A percentile compares a stretch with the other conserved stretches of the same genome.
phyloP scores from a whole-genome alignment of 1,140 invertebrate genomes.

The Cotesia typhae region DNA sequence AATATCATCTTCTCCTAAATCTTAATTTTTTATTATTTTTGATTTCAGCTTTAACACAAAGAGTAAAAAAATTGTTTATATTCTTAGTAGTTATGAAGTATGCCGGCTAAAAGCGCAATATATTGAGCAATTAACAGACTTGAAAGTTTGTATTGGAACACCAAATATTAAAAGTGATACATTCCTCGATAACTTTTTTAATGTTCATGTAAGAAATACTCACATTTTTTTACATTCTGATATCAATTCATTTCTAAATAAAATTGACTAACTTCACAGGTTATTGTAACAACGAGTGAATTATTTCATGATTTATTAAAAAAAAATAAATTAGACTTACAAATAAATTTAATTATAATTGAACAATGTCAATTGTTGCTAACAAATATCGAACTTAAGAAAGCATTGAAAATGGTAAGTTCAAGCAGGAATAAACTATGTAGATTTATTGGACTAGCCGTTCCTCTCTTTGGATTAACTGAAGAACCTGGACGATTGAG shows the following conservation, averaged over 20 bases:
- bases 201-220: constrained; percentile 56
- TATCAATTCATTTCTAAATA: constrained; percentile 38
- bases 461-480: constrained; percentile 65
- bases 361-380: constrained; percentile 82
- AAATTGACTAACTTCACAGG: constrained; percentile 55
- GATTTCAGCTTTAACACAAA: constrained; percentile 54
- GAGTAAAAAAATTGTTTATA: constrained; percentile 66
- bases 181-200: constrained; percentile 41
- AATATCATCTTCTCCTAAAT: background rate
- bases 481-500: constrained; percentile 69
- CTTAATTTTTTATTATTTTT: constrained; percentile 51
- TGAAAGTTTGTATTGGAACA: constrained; percentile 53
- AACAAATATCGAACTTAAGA: constrained; percentile 63
- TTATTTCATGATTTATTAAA: constrained; percentile 71
- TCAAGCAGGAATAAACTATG: constrained; percentile 55
- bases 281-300: constrained; percentile 77
- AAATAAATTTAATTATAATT: constrained; percentile 80
- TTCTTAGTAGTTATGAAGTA: constrained; percentile 67
- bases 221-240: constrained; percentile 48
- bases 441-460: constrained; percentile 75
- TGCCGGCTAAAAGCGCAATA: constrained; percentile 69
- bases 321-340: constrained; percentile 64
- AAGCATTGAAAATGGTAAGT: constrained; percentile 57
- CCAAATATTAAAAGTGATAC: constrained; percentile 38
- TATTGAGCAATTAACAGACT: constrained; percentile 61